Base-by-base conservation (phyloP, 2,113 vertebrate genomes). In the Macrotus californicus region DNA sequence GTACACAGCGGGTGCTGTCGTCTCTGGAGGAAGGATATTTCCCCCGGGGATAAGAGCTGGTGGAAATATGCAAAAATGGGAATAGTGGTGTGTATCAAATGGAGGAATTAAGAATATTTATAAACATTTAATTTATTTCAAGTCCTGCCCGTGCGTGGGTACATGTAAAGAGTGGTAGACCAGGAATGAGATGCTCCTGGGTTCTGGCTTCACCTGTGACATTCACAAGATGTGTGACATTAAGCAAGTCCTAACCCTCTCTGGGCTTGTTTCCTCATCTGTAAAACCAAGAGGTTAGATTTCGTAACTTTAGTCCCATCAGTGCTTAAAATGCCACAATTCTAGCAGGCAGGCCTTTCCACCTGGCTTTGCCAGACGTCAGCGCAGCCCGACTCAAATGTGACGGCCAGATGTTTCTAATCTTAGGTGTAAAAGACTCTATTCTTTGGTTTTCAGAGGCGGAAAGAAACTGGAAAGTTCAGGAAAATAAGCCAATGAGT, bases 331-430 rank as follows among this genome's bases (percentile, higher is more conserved):
- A 73, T 75, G 9, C 24, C 67, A 0, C 54, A 72, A 70, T 41
- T 86, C 15, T 61, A n/a, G 56, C 12, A n/a, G 59, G 43, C 54
- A 75, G 56, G 43, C 43, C 46, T 13, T 34, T 69, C 48, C 46
- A 86, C 77, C 95, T 86, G 50, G 56, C 41, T 76, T 72, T 4
- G 22, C 43, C 90, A 41, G 6, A 3, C 66, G 34, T 26, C 9
- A 29, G 59, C 39, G 82, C 34, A 22, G 48, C 48, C 67, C 88
- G 26, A 16, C 72, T 94, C 81, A 36, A 43, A 79, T 11, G 26
- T 66, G 69, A 39, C 2, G 70, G 34, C 77, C 94, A 93, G 94
- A 95, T 96, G 97, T 95, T 95, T 97, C 93, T 48, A 94, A 94
- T 93, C 88, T 94, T 69, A 54, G 61, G 31, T 31, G 36, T 88